Conservation (phyloP, 2,797 vertebrate species). For the Cossypha niveicapilla region DNA sequence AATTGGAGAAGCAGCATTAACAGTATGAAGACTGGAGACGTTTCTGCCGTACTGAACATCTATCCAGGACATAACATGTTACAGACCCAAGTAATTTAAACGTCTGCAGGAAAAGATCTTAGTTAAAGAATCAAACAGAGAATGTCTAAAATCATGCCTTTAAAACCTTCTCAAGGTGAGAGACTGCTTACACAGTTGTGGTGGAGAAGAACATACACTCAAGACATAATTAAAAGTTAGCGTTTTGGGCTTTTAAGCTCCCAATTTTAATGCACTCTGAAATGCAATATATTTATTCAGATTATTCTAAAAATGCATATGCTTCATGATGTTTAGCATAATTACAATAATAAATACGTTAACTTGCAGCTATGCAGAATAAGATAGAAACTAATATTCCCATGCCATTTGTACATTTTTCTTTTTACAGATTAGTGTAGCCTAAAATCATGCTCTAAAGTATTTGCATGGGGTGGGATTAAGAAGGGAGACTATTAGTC, state of each 20-base stretch:
- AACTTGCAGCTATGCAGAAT: not conserved
- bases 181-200: not conserved
- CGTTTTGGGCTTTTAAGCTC: not conserved
- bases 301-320: not conserved
- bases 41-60: not conserved
- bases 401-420: conserved; percentile 11
- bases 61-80: not conserved
- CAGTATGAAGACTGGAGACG: not conserved
- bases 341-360: not conserved
- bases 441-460: not conserved
- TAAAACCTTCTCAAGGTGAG: not conserved
- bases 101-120: not conserved
- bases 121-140: not conserved
- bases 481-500: conserved; percentile 15
- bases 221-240: not conserved
- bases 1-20: not conserved
- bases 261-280: not conserved
- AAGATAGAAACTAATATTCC: not conserved
- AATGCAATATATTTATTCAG: not conserved
- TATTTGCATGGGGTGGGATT: conserved; percentile 12
- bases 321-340: not conserved
- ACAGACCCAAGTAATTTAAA: not conserved
- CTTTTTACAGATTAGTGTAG: not conserved
- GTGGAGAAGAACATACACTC: not conserved
- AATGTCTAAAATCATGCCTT: not conserved